phyloP scores from a whole-genome alignment of 2,888 invertebrate genomes.

The Calliopum simillimum region DNA sequence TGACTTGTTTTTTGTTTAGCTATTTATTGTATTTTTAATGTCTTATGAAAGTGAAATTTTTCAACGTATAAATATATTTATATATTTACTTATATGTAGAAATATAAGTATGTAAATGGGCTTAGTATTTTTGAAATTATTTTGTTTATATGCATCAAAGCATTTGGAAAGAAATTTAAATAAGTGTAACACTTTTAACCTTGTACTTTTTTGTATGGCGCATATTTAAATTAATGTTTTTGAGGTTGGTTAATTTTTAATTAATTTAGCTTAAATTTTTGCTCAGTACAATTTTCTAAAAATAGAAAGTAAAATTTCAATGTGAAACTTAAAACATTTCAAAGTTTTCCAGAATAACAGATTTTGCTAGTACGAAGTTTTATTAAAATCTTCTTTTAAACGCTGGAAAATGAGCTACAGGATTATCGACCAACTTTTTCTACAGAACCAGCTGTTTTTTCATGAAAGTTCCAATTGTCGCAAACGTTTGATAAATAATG shows the following conservation, averaged over 20 bases:
- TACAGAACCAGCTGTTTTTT: too few species aligned
- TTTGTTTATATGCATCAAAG: slow-evolving; percentile 1
- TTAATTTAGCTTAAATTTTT: not conserved
- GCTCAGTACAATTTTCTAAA: too few species aligned
- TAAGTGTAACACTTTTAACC: not conserved
- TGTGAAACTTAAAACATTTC: too few species aligned
- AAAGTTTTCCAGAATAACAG: too few species aligned
- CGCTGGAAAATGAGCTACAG: too few species aligned
- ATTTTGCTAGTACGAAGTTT: too few species aligned
- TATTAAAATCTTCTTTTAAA: too few species aligned
- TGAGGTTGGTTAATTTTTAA: slow-evolving; percentile 7
- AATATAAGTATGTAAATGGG: slow-evolving; percentile 7
- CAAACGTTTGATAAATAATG: too few species aligned
- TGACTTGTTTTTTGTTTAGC: not conserved
- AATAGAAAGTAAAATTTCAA: too few species aligned
- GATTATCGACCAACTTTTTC: too few species aligned
- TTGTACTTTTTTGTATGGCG: not conserved
- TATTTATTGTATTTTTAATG: too few species aligned
- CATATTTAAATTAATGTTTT: not conserved
- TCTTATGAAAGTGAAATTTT: slow-evolving; percentile 26
- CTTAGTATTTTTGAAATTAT: not conserved
- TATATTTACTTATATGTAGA: not conserved
- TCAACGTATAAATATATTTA: not conserved
- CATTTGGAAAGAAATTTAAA: not conserved
- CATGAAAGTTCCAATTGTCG: too few species aligned